Percentiles rank a stretch among this genome's conserved stretches.
Conservation (phyloP, 1,140 invertebrate species). For the Lasaia peninsularis region DNA sequence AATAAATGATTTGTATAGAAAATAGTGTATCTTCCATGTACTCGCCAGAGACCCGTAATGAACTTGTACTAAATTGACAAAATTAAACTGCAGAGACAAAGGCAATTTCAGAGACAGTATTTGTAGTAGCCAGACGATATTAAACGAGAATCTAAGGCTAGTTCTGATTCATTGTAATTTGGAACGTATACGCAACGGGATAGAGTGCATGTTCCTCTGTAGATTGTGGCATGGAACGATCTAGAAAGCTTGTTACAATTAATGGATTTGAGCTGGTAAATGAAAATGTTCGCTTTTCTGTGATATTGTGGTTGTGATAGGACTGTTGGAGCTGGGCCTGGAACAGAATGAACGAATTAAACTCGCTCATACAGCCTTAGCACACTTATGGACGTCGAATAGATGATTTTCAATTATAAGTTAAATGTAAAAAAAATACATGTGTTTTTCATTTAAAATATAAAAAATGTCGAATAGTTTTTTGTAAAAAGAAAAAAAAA, state of each 20-base stretch:
- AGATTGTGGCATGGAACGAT: neutral
- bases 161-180: neutral
- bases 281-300: conserved; percentile 10
- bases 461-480: too few species aligned
- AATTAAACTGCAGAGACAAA: conserved; percentile 8
- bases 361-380: too few species aligned
- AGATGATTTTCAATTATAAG: too few species aligned
- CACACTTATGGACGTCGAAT: too few species aligned
- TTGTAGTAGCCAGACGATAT: conserved; percentile 8
- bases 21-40: too few species aligned
- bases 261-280: conserved; percentile 8
- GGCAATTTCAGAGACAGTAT: conserved; percentile 6
- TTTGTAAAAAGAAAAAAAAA: too few species aligned
- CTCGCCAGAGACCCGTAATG: neutral
- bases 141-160: conserved; percentile 1
- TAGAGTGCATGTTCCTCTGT: neutral
- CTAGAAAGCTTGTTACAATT: conserved; percentile 11
- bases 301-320: neutral
- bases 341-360: too few species aligned
- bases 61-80: conserved; percentile 6
- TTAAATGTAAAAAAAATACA: too few species aligned
- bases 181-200: neutral
- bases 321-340: neutral
- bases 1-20: too few species aligned
- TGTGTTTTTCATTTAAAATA: too few species aligned